Conservation (phyloP, 1,140 invertebrate species). For the Drosophila kanapiae region DNA sequence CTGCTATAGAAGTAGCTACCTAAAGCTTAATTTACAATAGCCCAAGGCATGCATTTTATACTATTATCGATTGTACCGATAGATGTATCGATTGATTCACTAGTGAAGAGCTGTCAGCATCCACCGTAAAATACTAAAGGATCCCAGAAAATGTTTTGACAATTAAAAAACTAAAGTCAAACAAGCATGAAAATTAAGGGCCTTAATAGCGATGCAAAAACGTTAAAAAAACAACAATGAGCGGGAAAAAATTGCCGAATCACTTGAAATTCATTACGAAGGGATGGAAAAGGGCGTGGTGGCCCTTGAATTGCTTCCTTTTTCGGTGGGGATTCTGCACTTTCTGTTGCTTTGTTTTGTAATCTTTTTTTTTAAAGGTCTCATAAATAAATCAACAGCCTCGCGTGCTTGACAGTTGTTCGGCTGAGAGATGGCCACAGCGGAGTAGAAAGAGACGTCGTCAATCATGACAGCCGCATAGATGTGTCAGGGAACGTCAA, state of each 20-base stretch:
- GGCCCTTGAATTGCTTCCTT: slow-evolving; percentile 63
- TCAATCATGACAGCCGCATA: slow-evolving; percentile 82
- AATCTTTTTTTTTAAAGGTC: slow-evolving; percentile 31
- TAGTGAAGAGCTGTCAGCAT: background rate
- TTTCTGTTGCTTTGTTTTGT: slow-evolving; percentile 13
- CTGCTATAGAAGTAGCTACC: background rate
- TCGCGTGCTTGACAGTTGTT: slow-evolving; percentile 71
- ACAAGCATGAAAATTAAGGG: slow-evolving; percentile 64
- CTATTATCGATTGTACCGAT: accelerated
- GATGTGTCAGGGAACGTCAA: slow-evolving; percentile 80
- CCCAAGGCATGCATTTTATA: background rate
- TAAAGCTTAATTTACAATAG: background rate
- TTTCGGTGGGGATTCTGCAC: slow-evolving; percentile 19
- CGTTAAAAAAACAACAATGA: slow-evolving; percentile 21
- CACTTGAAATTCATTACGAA: slow-evolving; percentile 79
- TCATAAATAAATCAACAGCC: slow-evolving; percentile 80
- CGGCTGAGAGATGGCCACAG: slow-evolving; percentile 43
- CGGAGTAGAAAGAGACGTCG: slow-evolving; percentile 42
- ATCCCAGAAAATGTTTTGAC: slow-evolving; percentile 57
- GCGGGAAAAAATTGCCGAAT: slow-evolving; percentile 68
- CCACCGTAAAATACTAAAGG: too few relatives aligned
- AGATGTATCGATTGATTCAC: background rate
- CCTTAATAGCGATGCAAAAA: slow-evolving; percentile 60
- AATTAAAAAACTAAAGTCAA: slow-evolving; percentile 67
- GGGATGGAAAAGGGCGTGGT: slow-evolving; percentile 45